Conservation (phyloP, 2,113 vertebrate species). For the Embiotoca jacksoni region DNA sequence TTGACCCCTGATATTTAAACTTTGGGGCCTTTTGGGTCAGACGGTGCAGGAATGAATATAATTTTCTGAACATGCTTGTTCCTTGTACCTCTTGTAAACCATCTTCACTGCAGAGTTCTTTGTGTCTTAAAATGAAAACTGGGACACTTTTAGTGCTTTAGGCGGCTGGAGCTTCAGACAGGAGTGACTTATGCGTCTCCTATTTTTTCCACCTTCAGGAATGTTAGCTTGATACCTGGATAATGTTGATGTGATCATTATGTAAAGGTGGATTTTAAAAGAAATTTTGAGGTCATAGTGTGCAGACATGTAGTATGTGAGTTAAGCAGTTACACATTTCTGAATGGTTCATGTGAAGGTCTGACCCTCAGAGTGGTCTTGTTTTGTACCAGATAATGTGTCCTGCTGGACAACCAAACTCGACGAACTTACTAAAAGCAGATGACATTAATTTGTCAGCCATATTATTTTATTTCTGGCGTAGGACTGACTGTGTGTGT, state of each 20-base stretch:
- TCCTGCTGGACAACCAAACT: conserved; percentile 1
- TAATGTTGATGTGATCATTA: conserved; percentile 2
- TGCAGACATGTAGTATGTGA: conserved; percentile 24
- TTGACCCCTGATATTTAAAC: background rate
- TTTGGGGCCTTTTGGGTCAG: background rate
- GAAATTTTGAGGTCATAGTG: conserved; percentile 34
- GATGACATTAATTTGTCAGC: conserved; percentile 19
- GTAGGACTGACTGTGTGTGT: background rate
- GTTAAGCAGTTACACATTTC: background rate
- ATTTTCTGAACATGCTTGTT: background rate
- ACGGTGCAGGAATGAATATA: background rate
- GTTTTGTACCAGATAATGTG: conserved; percentile 41
- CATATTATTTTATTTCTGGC: conserved; percentile 9
- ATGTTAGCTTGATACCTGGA: conserved; percentile 6
- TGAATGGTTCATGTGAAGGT: conserved; percentile 2
- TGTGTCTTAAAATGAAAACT: background rate
- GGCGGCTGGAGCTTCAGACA: background rate
- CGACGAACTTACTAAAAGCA: conserved; percentile 38
- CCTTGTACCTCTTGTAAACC: background rate
- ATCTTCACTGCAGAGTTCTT: background rate
- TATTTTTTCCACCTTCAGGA: background rate
- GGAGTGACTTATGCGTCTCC: conserved; percentile 15
- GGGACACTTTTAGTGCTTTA: background rate
- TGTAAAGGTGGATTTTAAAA: conserved; percentile 1
- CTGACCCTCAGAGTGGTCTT: conserved; percentile 29